Base-by-base conservation (phyloP, 2,113 vertebrate genomes). In the Lophius piscatorius region DNA sequence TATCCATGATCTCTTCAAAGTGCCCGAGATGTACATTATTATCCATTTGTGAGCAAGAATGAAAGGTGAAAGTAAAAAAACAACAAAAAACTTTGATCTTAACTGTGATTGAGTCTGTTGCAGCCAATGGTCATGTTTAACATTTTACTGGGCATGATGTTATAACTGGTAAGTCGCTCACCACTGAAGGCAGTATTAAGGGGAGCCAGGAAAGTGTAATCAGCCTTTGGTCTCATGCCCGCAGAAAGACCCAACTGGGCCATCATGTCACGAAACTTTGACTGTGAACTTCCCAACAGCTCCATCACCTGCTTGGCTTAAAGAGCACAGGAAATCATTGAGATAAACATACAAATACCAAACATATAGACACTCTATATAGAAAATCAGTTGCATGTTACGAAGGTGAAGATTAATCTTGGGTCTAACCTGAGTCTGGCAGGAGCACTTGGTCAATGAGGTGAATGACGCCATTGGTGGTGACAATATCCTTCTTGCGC, bases 241-340 rank as follows among this genome's bases (percentile, higher is more conserved):
- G 92, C 85, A 20, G 92, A 74, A 56, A 99, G 70, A 16, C 96
- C 97, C 56, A 98, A 39, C 26, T 98, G 93, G 2, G 92, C 90
- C 66, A 99, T 78, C 57, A 99, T 86, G 44, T 98, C 95, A 0
- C 75, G 89, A 73, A 97, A 99, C 9, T 91, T 96, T 38, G 93
- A 89, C 84, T 96, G 94, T 39, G 94, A 93, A 3, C 62, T 66
- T 44, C 94, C 94, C 9, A 93, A 80, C 64, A 99, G 91, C 54
- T 99, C 96, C 75, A 94, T 89, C 9, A 98, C 95, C 90, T 96
- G 94, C 65, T 98, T 99, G 57, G 97, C 97, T 99, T 73, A 48
- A 90, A 88, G 23, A 11, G 29, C 8, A 88, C 31, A 77, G 20
- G 12, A 8, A 45, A 73, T 22, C 5, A 14, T 49, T 0, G 56